phyloP scores from a whole-genome alignment of 2,113 vertebrate species.

The Azemiops feae region DNA sequence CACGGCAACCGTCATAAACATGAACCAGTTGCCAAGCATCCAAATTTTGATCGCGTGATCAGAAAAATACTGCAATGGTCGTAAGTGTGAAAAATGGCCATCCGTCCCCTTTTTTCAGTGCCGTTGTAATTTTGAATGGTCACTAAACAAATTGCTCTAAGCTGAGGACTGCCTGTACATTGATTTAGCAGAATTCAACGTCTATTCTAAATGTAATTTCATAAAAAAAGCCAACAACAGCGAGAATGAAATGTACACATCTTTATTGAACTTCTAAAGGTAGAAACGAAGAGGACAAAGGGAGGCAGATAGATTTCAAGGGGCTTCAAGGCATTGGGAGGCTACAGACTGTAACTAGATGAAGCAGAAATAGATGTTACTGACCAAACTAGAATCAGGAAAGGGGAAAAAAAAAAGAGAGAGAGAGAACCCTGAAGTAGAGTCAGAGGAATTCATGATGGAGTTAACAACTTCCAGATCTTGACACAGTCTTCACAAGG shows the following conservation, averaged over 20 bases:
- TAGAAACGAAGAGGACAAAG: background rate
- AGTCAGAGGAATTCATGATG: rapidly evolving
- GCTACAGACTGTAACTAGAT: background rate
- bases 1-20: too few relatives aligned
- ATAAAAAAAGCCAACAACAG: background rate
- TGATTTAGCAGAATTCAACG: background rate
- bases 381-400: background rate
- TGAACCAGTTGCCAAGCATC: too few relatives aligned
- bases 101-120: background rate
- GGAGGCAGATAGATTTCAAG: too few relatives aligned
- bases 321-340: background rate
- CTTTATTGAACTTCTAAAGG: background rate
- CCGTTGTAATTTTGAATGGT: background rate
- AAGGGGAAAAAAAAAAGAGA: too few relatives aligned
- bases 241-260: background rate
- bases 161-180: background rate
- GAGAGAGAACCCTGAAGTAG: background rate
- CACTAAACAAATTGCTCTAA: background rate
- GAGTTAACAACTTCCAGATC: background rate
- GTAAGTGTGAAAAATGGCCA: background rate
- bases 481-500: background rate
- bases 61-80: background rate
- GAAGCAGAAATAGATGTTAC: background rate
- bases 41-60: too few relatives aligned
- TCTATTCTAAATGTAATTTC: background rate